Base-by-base conservation (phyloP, 2,113 vertebrate species). In the Sciurus niger region DNA sequence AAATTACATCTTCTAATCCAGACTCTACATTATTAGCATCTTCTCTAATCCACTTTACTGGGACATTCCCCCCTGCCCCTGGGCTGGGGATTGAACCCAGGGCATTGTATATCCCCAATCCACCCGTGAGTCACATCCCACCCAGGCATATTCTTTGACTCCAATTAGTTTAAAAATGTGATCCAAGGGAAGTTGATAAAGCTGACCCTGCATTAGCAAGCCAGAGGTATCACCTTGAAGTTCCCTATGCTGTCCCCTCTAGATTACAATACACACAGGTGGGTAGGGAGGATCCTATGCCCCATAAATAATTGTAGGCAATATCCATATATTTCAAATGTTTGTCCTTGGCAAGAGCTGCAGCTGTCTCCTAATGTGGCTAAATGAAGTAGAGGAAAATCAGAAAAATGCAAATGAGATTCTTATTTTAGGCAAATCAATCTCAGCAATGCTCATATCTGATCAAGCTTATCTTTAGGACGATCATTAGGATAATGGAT, bases 391-490 rank as follows among this genome's bases (percentile, higher is more conserved):
- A 77, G 9, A 76, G 74, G 72, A 96, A 98, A 97, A 97, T 98
- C 98, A 97, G 98, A 96, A 97, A 97, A 97, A 98, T 98, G 98
- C 96, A 98, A 98, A 98, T 98, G 85, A 96, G 95, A 34, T 93
- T 97, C 97, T 97, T 98, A 98, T 97, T 98, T 98, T 98, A 97
- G 97, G 96, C 96, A 98, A 98, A 98, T 98, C 98, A 98, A 95
- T 97, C 96, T 97, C 89, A 94, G 96, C 85, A 83, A 76, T 84
- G 95, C 90, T 98, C 84, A 40, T 96, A 97, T 98, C 96, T 97
- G 96, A 98, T 97, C 97, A 94, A 85, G 95, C 76, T 97, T 98
- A 95, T 97, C 97, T 97, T 97, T 86, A 95, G 94, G 94, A 95
- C 2, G 37, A 97, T 97, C 92, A 97, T 98, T 97, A 98, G 86